phyloP scores from a whole-genome alignment of 1,140 invertebrate genomes.

The Euglossa dilemma region DNA sequence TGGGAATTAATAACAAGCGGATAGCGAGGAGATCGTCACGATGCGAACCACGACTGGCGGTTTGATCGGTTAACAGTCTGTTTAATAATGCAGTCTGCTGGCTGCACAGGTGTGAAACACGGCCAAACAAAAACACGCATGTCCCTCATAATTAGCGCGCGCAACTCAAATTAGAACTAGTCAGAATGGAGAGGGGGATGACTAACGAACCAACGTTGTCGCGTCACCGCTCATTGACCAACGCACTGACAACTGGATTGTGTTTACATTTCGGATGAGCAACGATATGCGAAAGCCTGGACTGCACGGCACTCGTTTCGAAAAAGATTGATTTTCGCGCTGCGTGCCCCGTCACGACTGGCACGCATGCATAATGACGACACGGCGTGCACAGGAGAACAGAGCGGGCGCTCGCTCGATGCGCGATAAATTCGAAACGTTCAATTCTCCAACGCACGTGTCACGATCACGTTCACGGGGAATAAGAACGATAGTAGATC shows the following conservation, averaged over 20 bases:
- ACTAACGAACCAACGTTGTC: constrained; percentile 32
- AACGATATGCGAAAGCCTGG: not conserved
- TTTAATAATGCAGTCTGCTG: not conserved
- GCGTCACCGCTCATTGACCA: constrained; percentile 20
- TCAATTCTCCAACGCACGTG: not conserved
- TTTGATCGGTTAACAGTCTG: not conserved
- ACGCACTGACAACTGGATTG: not conserved
- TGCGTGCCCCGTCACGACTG: too few species aligned
- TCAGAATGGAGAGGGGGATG: too few species aligned
- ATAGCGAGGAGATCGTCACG: not conserved
- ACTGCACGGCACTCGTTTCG: not conserved
- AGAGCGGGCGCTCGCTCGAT: too few species aligned
- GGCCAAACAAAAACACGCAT: constrained; percentile 2
- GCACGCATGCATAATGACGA: too few species aligned
- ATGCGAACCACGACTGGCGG: not conserved
- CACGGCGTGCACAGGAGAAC: too few species aligned
- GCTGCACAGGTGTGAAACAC: constrained; percentile 11
- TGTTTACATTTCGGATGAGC: constrained; percentile 33
- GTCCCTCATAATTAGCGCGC: constrained; percentile 24
- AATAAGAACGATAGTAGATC: not conserved
- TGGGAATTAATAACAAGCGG: constrained; percentile 2
- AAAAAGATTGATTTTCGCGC: not conserved
- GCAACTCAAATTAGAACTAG: not conserved
- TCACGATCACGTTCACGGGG: not conserved
- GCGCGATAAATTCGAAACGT: not conserved